These are phyloP conservation scores for Pachydiplax longipennis DNA, from an alignment of 2,888 invertebrate genomes.

Conservation along the genomic window DNA sequence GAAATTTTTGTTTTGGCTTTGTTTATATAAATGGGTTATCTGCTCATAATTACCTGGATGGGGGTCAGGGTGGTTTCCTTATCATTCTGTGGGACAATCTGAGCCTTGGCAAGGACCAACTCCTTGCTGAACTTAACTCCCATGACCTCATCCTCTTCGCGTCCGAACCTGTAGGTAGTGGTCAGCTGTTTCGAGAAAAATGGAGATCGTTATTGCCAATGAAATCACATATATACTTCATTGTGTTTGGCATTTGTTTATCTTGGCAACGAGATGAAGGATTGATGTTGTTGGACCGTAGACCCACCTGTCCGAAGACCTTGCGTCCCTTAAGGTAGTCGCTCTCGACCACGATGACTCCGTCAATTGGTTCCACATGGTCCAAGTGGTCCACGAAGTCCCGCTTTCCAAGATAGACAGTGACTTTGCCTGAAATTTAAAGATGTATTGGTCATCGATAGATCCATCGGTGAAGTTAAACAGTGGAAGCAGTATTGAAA, in stretches of 20 bases:
- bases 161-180: conserved; percentile 90
- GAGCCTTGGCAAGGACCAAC: conserved; percentile 78
- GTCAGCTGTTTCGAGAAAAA: conserved; percentile 60
- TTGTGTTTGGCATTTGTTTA: no score
- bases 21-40: no score
- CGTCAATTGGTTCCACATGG: conserved; percentile 90
- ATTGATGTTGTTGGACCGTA: conserved; percentile 1
- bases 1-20: no score
- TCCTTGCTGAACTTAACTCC: conserved; percentile 93
- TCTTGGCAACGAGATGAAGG: no score
- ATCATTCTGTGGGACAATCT: conserved; percentile 65
- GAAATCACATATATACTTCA: no score
- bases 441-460: neutral
- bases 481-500: no score
- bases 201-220: no score
- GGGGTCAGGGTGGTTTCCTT: conserved; percentile 72
- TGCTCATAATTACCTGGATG: conserved; percentile 64
- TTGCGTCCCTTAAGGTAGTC: conserved; percentile 88
- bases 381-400: conserved; percentile 98
- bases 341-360: conserved; percentile 85
- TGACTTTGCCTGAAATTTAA: conserved; percentile 72
- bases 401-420: conserved; percentile 95
- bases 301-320: conserved; percentile 77
- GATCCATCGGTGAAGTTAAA: no score
- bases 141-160: conserved; percentile 95